Percentiles rank a stretch among this genome's conserved stretches.
Evolutionary conservation across 2,888 invertebrate species (phyloP).

Genomic region (Anarsia innoxiella): DNA sequence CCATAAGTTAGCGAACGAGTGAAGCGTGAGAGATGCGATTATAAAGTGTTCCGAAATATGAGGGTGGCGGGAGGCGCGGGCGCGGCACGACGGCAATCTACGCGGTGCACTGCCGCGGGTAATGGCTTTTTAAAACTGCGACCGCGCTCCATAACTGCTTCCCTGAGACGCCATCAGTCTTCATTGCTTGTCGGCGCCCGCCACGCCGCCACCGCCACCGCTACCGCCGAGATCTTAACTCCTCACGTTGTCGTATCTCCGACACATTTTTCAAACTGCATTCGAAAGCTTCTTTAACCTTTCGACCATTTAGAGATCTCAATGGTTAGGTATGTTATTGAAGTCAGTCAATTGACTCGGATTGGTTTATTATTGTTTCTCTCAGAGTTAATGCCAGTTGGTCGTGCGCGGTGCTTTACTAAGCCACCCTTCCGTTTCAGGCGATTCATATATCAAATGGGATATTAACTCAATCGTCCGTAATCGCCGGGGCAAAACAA

Average conservation of each 20-base stretch:
- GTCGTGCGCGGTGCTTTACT: slow-evolving; percentile 30
- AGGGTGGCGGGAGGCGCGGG: slow-evolving; percentile 38
- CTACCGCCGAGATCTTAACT: slow-evolving; percentile 56
- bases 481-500: slow-evolving; percentile 62
- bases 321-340: too few species aligned
- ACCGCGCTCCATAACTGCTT: slow-evolving; percentile 74
- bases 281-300: slow-evolving; percentile 37
- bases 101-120: slow-evolving; percentile 68
- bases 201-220: slow-evolving; percentile 45
- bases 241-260: slow-evolving; percentile 51
- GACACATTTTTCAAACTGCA: slow-evolving; percentile 47
- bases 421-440: slow-evolving; percentile 49
- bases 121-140: slow-evolving; percentile 76
- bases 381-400: slow-evolving; percentile 32
- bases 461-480: slow-evolving; percentile 65
- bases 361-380: slow-evolving; percentile 25
- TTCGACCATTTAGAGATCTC: slow-evolving; percentile 24
- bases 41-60: slow-evolving; percentile 75
- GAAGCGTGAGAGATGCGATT: slow-evolving; percentile 73
- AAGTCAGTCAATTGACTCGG: slow-evolving; percentile 12
- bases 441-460: slow-evolving; percentile 57
- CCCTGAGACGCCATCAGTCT: slow-evolving; percentile 72
- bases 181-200: slow-evolving; percentile 75
- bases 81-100: slow-evolving; percentile 54
- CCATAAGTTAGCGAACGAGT: slow-evolving; percentile 72